Conservation (phyloP, 92 coral and sea anemone genomes). For the Parazoanthus atlanticus region DNA sequence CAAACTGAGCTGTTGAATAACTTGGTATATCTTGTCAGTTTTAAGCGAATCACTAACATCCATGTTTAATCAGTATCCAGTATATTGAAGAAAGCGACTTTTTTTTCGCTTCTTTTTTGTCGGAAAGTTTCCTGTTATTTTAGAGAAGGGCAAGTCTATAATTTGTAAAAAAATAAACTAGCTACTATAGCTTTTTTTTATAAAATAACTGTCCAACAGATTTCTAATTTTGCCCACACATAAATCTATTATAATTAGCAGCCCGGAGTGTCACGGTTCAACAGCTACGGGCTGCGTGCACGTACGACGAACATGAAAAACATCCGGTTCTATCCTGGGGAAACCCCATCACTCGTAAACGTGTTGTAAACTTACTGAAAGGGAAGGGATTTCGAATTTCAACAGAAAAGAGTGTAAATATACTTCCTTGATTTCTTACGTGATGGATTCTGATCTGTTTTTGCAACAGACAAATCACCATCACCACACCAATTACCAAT, state of each 20-base stretch:
- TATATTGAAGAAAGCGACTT: not conserved
- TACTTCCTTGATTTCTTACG: not conserved
- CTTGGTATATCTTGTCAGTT: not conserved
- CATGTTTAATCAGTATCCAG: too few species aligned
- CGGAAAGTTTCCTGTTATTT: too few species aligned
- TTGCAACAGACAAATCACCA: not conserved
- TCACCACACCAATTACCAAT: not conserved
- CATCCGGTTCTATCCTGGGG: not conserved
- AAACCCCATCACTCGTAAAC: not conserved
- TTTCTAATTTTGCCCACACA: not conserved
- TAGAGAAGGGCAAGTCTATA: too few species aligned
- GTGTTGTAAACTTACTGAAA: not conserved
- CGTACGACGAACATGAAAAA: not conserved
- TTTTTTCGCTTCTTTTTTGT: too few species aligned
- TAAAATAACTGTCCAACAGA: not conserved
- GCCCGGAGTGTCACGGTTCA: not conserved
- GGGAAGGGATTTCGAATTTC: not conserved
- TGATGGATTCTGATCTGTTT: not conserved
- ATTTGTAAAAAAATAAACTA: too few species aligned
- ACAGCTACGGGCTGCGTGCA: not conserved
- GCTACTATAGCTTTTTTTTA: not conserved
- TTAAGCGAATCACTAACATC: not conserved
- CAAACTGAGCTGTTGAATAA: not conserved
- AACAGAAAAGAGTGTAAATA: not conserved
- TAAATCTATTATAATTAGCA: too few species aligned